Base-by-base conservation (phyloP, 2,797 vertebrate species). In the Malurus splendens region DNA sequence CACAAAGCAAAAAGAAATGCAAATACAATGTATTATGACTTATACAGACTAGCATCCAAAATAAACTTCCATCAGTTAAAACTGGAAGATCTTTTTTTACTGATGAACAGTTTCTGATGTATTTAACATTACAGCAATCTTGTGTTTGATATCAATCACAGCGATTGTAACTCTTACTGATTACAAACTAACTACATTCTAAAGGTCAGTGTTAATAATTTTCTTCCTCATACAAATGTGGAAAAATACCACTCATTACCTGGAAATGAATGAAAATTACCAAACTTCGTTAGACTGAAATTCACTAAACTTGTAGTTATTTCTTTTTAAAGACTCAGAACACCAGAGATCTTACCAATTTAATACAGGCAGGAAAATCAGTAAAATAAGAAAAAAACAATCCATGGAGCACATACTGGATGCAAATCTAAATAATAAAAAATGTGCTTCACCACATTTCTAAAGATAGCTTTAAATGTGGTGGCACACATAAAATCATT, bases 1-100 rank as follows among this genome's bases (percentile, higher is more conserved):
- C 92, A 95, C 96, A 96, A 95, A 84, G 87, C 73, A 96, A 97
- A 98, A 98, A 94, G 23, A 96, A 67, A 82, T 56, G 38, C 25
- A 64, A 89, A 41, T 48, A 78, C 67, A 94, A 95, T 91, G 94
- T 78, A 57, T 62, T 56, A 47, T 23, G 20, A 60, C n/a, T 64
- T 61, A 28, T 2, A 86, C 2, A 65, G 22, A 41, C 47, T n/a
- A 68, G 44, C 28, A 90, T 65, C 9, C 30, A 85, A 91, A 86
- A 42, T 4, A 27, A 38, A 52, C 20, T 82, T 83, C 24, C 28
- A 61, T 18, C 2, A 5, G 39, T 90, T 89, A 85, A 79, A 91
- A 68, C 9, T 20, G 10, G 7, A 12, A 74, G 10, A 60, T 25
- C 7, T 55, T 51, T 62, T 74, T 76, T 74, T 14, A n/a, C 10